A percentile compares a stretch with the other conserved stretches of the same genome.
Conservation (phyloP, 2,797 vertebrate species). For the Toxotes lorentzi region DNA sequence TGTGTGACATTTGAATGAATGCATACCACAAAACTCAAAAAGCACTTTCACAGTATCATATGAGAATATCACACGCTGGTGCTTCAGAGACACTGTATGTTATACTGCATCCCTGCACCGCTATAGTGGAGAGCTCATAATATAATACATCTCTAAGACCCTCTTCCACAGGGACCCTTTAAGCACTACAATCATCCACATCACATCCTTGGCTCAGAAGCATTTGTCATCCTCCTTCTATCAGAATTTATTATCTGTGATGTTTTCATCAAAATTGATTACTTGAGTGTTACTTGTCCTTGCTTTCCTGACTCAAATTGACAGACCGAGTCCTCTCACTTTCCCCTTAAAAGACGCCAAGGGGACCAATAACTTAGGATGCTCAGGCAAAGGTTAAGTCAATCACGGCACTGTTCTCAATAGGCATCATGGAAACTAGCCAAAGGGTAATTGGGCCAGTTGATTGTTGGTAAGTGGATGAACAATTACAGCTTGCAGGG, state of each 20-base stretch:
- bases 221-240: constrained; percentile 34
- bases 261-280: constrained; percentile 63
- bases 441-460: constrained; percentile 59
- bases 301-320: constrained; percentile 55
- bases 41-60: constrained; percentile 19
- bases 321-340: constrained; percentile 38
- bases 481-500: constrained; percentile 15
- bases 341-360: constrained; percentile 53
- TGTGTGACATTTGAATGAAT: constrained; percentile 6
- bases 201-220: constrained; percentile 28
- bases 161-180: constrained; percentile 18
- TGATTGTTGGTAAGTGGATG: constrained; percentile 42
- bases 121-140: constrained; percentile 36
- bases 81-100: constrained; percentile 8
- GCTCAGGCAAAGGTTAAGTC: constrained; percentile 76
- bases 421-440: constrained; percentile 56
- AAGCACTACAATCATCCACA: constrained; percentile 27
- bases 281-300: constrained; percentile 59
- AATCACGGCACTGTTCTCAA: constrained; percentile 62
- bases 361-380: constrained; percentile 46
- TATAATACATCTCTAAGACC: constrained; percentile 55
- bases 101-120: constrained; percentile 10
- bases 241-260: constrained; percentile 54
- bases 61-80: neutral
- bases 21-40: neutral